phyloP scores from a whole-genome alignment of 2,888 invertebrate genomes.

The Agrochola lychnidis region DNA sequence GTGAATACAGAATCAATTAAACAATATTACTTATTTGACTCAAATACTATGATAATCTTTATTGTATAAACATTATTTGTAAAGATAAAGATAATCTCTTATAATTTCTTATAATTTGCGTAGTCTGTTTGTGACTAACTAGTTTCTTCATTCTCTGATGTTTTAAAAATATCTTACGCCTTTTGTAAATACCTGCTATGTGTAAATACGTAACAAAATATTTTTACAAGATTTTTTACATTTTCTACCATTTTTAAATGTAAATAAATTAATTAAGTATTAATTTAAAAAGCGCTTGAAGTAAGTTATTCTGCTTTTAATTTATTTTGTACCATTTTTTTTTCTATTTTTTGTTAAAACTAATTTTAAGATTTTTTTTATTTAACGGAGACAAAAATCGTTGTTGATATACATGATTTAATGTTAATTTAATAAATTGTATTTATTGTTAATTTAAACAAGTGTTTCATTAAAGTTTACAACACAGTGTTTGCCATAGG shows the following conservation, averaged over 20 bases:
- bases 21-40: not conserved
- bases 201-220: slow-evolving; percentile 65
- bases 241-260: slow-evolving; percentile 75
- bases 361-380: slow-evolving; percentile 61
- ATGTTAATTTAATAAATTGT: slow-evolving; percentile 82
- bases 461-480: no score
- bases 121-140: slow-evolving; percentile 11
- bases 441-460: slow-evolving; percentile 84
- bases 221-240: slow-evolving; percentile 51
- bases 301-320: slow-evolving; percentile 78
- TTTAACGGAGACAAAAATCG: slow-evolving; percentile 62
- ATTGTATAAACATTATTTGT: not conserved
- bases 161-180: slow-evolving; percentile 47
- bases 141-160: slow-evolving; percentile 26
- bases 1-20: not conserved
- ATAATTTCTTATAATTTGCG: not conserved
- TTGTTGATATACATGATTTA: slow-evolving; percentile 82
- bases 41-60: not conserved
- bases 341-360: slow-evolving; percentile 59
- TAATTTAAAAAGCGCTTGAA: slow-evolving; percentile 72
- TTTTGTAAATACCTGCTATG: slow-evolving; percentile 75
- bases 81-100: no score
- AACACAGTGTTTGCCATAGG: no score
- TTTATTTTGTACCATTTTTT: slow-evolving; percentile 74
- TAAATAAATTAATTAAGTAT: slow-evolving; percentile 74